Base-by-base conservation (phyloP, 1,140 invertebrate species). In the Agraylea sexmaculata region DNA sequence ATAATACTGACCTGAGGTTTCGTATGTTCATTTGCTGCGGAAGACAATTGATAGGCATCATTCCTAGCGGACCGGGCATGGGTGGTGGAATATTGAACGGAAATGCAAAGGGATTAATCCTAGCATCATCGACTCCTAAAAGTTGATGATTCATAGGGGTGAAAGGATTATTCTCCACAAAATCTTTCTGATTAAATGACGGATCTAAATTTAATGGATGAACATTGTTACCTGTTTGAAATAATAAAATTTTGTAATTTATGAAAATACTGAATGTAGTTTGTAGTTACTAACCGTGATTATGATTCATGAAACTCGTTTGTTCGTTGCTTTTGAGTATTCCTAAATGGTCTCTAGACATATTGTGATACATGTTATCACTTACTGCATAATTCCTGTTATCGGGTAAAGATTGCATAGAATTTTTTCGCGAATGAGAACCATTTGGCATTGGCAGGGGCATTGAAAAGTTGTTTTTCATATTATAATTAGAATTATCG, bases 41-140 rank as follows among this genome's bases (percentile, higher is more conserved):
- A 28, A 16, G 29, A 28, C 11, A 37, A 6, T 10, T 21, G 12
- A 15, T 15, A 10, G 4, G 10, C 8, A 25, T 2, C n/a, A 18
- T 28, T 20, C n/a, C 19, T 19, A 20, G 19, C 4, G 6, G 29
- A 13, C 55, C 55, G 19, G 58, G 59, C 0, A 60, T 46, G 6
- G 16, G 4, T 12, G 6, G 6, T 31, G 11, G 13, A 8, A 31
- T 31, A 31, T 12, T 7, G 4, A 11, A 57, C 49, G 3, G 58
- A 58, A 50, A 55, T 54, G 16, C 4, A 33, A n/a, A n/a, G n/a
- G n/a, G n/a, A n/a, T n/a, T n/a, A n/a, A n/a, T n/a, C n/a, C n/a
- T n/a, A n/a, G n/a, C n/a, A n/a, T n/a, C n/a, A n/a, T n/a, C n/a
- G n/a, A n/a, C n/a, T n/a, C n/a, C n/a, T n/a, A n/a, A n/a, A n/a